Base-by-base conservation (phyloP, 2,888 invertebrate genomes). In the Priocnemis perturbator region DNA sequence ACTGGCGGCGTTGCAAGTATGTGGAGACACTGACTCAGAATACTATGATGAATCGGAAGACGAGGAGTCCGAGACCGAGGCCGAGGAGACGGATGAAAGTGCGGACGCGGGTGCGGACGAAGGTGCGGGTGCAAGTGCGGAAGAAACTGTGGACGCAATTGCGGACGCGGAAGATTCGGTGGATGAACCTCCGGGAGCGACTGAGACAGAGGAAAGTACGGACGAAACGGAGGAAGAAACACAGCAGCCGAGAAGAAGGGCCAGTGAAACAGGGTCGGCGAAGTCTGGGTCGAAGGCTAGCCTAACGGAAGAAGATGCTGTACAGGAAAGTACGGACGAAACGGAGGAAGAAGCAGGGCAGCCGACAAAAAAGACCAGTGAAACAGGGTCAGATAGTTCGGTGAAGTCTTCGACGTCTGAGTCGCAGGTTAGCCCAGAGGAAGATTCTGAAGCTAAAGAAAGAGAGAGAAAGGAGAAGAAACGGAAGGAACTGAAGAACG, bases 401-500 rank as follows among this genome's bases (percentile, higher is more conserved):
- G 47, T 9, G 69, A 26, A 26, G 45, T 20, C 5, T 20, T 47
- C 57, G 50, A 19, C 20, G 9, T 26, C 26, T 26, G 26, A n/a
- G n/a, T n/a, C n/a, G 26, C 3, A 26, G 26, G 26, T 26, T 7
- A 4, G 26, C 26, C 7, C 19, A 1, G 37, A 44, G 30, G n/a
- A 21, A 23, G 67, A 23, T 14, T 4, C 58, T 15, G 56, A 53
- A n/a, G 60, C 57, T 26, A 21, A 57, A 21, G 21, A 60, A 5
- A 57, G 68, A 3, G 68, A 19, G 19, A 17, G 5, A 68, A 14
- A 55, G 64, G 56, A 56, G 61, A 9, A 73, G 62, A 15, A 68
- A 67, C 37, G 55, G 64, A 53, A 63, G 73, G 59, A 65, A 4
- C 64, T 70, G 62, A 73, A 71, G 52, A 67, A 79, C 52, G 80